Base-by-base conservation (phyloP, 2,113 vertebrate genomes). In the Etia nguti region DNA sequence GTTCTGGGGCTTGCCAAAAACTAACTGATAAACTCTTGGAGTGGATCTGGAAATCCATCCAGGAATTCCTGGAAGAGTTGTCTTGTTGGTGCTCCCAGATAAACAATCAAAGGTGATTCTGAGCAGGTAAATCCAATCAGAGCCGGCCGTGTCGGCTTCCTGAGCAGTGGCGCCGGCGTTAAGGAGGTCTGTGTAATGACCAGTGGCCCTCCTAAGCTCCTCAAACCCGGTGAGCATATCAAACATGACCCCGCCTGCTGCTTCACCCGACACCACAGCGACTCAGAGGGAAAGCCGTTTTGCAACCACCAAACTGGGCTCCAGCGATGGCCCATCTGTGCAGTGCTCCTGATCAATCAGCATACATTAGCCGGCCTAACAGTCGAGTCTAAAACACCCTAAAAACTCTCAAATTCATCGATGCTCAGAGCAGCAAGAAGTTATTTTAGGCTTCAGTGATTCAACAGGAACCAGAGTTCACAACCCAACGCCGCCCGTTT, bases 181-280 rank as follows among this genome's bases (percentile, higher is more conserved):
- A 65, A 22, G 75, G 29, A 54, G 59, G 79, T 84, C 80, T 86
- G n/a, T 92, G 90, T 91, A 88, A 93, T 54, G 83, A 81, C 12
- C 59, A 46, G 82, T 68, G 5, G 80, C 80, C 89, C 65, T 82
- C 83, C 84, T 83, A 88, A 94, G 81, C 84, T 79, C 68, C 22
- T 56, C 48, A 59, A 88, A 84, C 77, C 16, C 50, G 5, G 46
- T 86, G 65, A 92, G 41, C 87, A 87, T 12, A 91, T 92, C 88
- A 93, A 12, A 88, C 70, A 22, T 54, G 10, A 43, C 68, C 86
- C 16, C 43, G 57, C 73, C 46, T 54, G 54, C 57, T 54, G 16
- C 43, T 31, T 55, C 41, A 75, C 2, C 41, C 1, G 5, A 48
- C 43, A 75, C 10, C 24, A 29, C 70, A 29, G 13, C 24, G 4